phyloP scores from a whole-genome alignment of 2,113 vertebrate species.

The Myiopsitta monachus region DNA sequence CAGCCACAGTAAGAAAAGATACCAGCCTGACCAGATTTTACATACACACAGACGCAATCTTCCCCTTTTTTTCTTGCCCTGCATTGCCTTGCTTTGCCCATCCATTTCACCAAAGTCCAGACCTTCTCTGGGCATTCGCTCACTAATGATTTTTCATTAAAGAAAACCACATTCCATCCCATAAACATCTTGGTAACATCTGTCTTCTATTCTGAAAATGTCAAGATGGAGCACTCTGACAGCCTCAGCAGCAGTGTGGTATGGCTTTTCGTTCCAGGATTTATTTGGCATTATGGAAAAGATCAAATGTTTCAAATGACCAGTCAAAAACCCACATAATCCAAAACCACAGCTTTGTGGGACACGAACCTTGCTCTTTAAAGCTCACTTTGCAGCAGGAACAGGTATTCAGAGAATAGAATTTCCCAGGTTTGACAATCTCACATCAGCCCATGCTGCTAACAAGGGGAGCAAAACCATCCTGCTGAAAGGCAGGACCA shows the following conservation, averaged over 20 bases:
- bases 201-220: conserved; percentile 25
- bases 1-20: background rate
- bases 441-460: background rate
- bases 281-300: background rate
- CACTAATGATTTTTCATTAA: conserved; percentile 15
- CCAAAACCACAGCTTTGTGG: background rate
- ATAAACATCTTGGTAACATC: background rate
- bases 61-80: background rate
- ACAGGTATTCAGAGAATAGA: background rate
- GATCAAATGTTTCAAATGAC: background rate
- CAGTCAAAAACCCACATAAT: background rate
- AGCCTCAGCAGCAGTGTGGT: background rate
- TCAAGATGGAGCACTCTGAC: conserved; percentile 3
- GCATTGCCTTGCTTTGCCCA: background rate
- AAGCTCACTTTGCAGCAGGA: background rate
- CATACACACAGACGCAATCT: background rate
- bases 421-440: background rate
- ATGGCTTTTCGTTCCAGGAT: background rate
- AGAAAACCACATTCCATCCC: background rate
- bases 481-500: background rate
- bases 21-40: background rate
- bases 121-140: background rate
- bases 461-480: background rate
- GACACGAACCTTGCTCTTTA: background rate
- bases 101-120: background rate